Evolutionary conservation across 2,113 vertebrate species (phyloP).

Genomic region (Oreotrochilus melanogaster): DNA sequence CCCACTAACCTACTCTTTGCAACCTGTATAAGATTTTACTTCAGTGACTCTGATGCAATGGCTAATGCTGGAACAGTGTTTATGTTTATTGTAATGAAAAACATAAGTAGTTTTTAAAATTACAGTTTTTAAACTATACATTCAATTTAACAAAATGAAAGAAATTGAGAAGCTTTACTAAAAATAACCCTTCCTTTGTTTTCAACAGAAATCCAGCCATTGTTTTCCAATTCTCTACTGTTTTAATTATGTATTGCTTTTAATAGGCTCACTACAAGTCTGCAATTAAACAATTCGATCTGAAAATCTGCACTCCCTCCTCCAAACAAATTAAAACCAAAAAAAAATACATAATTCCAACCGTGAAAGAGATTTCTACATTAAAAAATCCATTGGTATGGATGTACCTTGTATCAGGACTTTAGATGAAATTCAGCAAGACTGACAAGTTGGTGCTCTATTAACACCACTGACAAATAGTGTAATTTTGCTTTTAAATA

Average conservation of each 20-base stretch:
- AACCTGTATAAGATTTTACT: not conserved
- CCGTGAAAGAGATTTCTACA: not conserved
- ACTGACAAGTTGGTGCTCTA: not conserved
- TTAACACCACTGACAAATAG: not conserved
- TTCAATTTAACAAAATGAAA: not conserved
- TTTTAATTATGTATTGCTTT: not conserved
- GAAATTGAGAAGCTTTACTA: not conserved
- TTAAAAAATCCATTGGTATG: not conserved
- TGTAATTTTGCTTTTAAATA: not conserved
- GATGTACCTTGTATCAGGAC: not conserved
- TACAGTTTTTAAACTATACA: not conserved
- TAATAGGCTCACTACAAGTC: not conserved
- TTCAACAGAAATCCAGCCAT: not conserved
- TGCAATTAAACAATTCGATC: not conserved
- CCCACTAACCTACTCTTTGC: not conserved
- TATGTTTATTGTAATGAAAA: not conserved
- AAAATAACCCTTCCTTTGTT: not conserved
- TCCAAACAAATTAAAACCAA: not conserved
- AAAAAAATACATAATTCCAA: not conserved
- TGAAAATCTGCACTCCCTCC: not conserved
- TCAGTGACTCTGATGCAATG: rapidly evolving
- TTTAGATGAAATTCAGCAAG: not conserved
- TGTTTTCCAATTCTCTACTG: not conserved
- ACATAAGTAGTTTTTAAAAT: not conserved
- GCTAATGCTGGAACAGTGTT: not conserved